Percentiles rank a stretch among this genome's conserved stretches.
These are phyloP conservation scores for Andrena bucephala DNA, from an alignment of 2,888 invertebrate species.

Conservation along the genomic window DNA sequence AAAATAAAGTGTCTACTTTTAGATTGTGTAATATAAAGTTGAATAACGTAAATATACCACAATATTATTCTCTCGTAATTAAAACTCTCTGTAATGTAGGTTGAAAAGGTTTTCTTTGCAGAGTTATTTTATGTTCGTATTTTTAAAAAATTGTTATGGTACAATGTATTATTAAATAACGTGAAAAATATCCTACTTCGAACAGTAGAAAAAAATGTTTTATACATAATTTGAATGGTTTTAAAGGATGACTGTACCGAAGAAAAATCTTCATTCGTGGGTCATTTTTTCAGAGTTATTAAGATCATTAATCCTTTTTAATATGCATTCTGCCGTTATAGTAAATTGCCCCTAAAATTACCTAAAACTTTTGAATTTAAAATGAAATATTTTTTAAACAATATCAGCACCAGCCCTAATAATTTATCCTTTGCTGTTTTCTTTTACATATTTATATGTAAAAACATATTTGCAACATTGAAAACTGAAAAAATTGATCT, in stretches of 20 bases:
- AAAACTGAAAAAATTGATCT: too few species aligned
- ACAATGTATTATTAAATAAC: background rate
- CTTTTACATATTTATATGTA: too few species aligned
- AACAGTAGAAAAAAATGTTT: background rate
- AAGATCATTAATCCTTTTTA: background rate
- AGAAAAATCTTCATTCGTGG: too few species aligned
- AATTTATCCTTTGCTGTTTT: too few species aligned
- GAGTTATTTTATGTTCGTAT: background rate
- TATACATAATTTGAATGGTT: too few species aligned
- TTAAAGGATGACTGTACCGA: too few species aligned
- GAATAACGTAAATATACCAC: background rate
- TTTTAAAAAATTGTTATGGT: background rate
- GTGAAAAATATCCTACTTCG: background rate
- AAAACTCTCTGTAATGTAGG: background rate
- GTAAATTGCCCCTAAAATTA: background rate
- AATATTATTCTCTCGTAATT: background rate
- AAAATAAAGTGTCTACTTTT: background rate
- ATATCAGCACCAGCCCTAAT: too few species aligned
- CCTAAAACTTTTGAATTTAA: too few species aligned
- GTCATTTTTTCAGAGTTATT: background rate
- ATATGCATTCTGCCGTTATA: background rate
- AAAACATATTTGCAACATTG: too few species aligned
- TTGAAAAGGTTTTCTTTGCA: background rate
- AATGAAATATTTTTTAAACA: too few species aligned
- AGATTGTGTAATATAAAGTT: background rate